phyloP scores from a whole-genome alignment of 2,888 invertebrate genomes.

The Standfussiana lucernea region DNA sequence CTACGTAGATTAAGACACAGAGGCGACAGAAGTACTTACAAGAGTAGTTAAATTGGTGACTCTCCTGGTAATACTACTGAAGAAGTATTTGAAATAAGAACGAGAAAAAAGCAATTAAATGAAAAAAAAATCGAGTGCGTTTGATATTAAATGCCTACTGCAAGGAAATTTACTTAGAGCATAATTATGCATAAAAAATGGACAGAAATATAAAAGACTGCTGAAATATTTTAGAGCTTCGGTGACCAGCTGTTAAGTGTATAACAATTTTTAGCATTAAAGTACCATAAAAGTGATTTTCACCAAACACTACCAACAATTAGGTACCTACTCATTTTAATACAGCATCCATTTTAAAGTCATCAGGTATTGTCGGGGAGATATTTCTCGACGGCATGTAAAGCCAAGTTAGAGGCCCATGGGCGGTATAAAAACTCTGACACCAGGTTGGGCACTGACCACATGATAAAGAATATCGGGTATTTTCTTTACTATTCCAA shows the following conservation, averaged over 20 bases:
- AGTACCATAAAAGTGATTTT: neutral
- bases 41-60: neutral
- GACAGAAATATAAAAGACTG: neutral
- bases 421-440: too few species aligned
- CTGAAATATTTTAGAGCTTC: neutral
- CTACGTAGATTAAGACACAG: conserved; percentile 64
- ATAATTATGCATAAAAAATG: neutral
- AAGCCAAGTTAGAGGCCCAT: too few species aligned
- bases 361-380: too few species aligned
- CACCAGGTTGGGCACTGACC: too few species aligned
- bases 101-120: neutral
- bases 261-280: neutral
- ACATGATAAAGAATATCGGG: too few species aligned
- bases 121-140: neutral
- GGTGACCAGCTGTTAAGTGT: neutral
- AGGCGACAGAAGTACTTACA: conserved; percentile 15
- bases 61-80: neutral
- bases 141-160: neutral
- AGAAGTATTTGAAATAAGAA: neutral
- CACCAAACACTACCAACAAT: neutral
- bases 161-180: neutral
- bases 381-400: too few species aligned
- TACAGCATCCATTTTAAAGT: neutral
- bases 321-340: neutral
- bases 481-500: neutral